Conservation (phyloP, 2,888 invertebrate species). For the Hyppa rectilinea region DNA sequence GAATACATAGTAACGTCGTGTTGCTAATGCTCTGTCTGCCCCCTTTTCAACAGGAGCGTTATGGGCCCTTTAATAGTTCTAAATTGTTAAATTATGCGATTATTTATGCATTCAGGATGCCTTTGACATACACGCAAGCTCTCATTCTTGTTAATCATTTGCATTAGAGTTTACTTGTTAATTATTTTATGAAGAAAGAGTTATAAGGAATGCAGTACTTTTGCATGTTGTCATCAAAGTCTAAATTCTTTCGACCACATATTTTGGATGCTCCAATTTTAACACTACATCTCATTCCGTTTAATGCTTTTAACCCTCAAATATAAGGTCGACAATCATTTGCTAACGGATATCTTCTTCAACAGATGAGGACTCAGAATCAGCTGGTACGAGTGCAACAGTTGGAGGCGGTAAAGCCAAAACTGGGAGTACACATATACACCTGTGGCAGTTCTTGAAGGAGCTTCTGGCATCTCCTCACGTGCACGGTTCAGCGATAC, state of each 20-base stretch:
- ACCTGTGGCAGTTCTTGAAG: constrained; percentile 99
- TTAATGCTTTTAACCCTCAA: constrained; percentile 25
- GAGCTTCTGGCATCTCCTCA: constrained; percentile 97
- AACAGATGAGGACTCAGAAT: constrained; percentile 91
- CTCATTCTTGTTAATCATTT: constrained; percentile 47
- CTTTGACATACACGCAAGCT: constrained; percentile 57
- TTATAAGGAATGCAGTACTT: constrained; percentile 15
- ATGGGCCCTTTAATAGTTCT: constrained; percentile 71
- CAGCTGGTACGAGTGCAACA: constrained; percentile 78
- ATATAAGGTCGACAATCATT: constrained; percentile 3
- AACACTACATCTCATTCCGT: constrained; percentile 39
- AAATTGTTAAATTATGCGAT: constrained; percentile 75
- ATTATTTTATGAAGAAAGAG: constrained; percentile 27
- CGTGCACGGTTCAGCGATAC: constrained; percentile 97
- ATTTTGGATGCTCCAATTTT: constrained; percentile 10
- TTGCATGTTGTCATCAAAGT: neutral
- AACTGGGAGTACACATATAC: constrained; percentile 96
- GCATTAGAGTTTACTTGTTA: constrained; percentile 32
- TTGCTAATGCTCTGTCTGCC: constrained; percentile 49
- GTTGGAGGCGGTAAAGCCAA: constrained; percentile 81
- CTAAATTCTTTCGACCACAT: neutral
- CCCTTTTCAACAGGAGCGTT: constrained; percentile 68
- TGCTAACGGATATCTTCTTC: constrained; percentile 46
- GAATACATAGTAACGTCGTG: constrained; percentile 60
- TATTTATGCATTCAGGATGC: constrained; percentile 72